Evolutionary conservation across 1,140 invertebrate genomes (phyloP), one percentile per base, ranked within the genome.

Genomic region (Caenorhabditis latens): DNA sequence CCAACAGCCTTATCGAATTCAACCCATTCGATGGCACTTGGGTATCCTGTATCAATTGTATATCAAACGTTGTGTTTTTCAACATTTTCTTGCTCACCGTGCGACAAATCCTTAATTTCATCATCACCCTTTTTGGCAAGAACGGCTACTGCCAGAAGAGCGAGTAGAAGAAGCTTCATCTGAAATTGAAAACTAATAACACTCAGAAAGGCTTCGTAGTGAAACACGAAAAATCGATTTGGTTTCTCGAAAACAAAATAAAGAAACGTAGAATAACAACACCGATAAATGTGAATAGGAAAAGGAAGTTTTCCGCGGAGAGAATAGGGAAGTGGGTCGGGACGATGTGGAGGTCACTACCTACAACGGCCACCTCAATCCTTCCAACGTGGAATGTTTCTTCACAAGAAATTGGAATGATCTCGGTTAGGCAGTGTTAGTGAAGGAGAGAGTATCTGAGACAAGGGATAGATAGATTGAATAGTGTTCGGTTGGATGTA

Each of bases 11-110:
- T 57, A 14, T 88, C 83, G 87, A 90, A 92, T 32, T 84, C 19
- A 24, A 92, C 90, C 91, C 91, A 92, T 21, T 92, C 90, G 61
- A 92, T 92, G 19, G 92, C 92, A 24, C 84, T 88, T n/a, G 90
- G 91, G 71, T 92, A 92, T 83, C 91, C 91, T 87, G 61, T 24
- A 84, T 57, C 16, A 57, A 32, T 48, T 9, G 3, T 3, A 50
- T 84, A 57, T 24, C 2, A 11, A 57, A 58, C 14, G 0, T 4
- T 3, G 9, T 32, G n/a, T 32, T 63, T 32, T 14, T 8, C 32
- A 3, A 43, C 4, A 0, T 48, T 63, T 63, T 11, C 2, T 1
- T 63, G 7, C 24, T 11, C 16, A 86, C 85, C 85, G 32, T 86
- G 67, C 4, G 50, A 57, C 32, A 83, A 71, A 71, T 71, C 65